A percentile compares a stretch with the other conserved stretches of the same genome.
These are phyloP conservation scores for Bellardia pandia DNA, from an alignment of 2,888 invertebrate genomes.

Conservation along the genomic window DNA sequence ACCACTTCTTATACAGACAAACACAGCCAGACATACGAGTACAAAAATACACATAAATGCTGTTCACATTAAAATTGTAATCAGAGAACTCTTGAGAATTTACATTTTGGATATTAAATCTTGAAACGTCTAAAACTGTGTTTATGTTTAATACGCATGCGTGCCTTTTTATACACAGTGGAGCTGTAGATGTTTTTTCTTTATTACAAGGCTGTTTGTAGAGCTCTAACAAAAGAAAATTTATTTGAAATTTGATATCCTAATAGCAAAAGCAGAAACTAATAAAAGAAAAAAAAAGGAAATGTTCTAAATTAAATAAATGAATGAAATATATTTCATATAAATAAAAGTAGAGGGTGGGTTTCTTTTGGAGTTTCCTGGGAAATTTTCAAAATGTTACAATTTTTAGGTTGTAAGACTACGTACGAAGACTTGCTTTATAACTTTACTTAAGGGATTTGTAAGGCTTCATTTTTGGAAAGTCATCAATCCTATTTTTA, in stretches of 20 bases:
- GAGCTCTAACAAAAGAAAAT: slow-evolving; percentile 66
- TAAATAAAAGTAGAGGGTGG: slow-evolving; percentile 36
- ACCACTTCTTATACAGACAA: not conserved
- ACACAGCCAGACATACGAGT: not conserved
- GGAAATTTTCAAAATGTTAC: slow-evolving; percentile 48
- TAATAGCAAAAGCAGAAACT: slow-evolving; percentile 53
- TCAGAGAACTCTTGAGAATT: slow-evolving; percentile 70
- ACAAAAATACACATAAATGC: not conserved
- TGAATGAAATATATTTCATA: slow-evolving; percentile 8
- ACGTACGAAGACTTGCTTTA: slow-evolving; percentile 1
- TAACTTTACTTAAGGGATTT: not conserved
- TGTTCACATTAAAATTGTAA: slow-evolving; percentile 47
- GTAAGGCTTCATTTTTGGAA: slow-evolving; percentile 18
- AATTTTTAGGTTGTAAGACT: not conserved
- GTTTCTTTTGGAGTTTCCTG: slow-evolving; percentile 29
- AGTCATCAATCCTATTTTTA: not conserved
- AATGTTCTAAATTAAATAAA: slow-evolving; percentile 31
- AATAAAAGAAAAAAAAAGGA: slow-evolving; percentile 21
- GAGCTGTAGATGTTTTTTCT: slow-evolving; percentile 48
- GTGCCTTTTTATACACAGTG: slow-evolving; percentile 64
- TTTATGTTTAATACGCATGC: slow-evolving; percentile 58
- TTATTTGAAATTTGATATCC: slow-evolving; percentile 68
- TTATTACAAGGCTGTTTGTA: slow-evolving; percentile 23
- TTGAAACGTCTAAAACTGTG: not conserved
- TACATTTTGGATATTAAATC: slow-evolving; percentile 52